Evolutionary conservation across 1,140 invertebrate species (phyloP).

Genomic region (Cydia amplana): DNA sequence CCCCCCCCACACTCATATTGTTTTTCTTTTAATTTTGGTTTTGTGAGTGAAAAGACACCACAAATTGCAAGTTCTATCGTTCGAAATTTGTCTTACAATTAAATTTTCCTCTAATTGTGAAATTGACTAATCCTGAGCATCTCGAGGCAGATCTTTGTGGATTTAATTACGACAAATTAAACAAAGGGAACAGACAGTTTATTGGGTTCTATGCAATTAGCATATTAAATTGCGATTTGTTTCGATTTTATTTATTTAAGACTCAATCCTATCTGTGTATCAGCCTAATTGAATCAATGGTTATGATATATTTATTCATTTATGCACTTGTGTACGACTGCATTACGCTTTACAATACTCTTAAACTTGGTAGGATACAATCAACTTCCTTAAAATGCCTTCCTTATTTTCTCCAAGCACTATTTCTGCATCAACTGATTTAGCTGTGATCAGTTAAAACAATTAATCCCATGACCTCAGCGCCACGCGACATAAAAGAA

Average conservation of each 20-base stretch:
- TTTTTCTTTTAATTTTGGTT: too few species aligned
- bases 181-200: not conserved
- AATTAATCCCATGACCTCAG: not conserved
- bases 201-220: not conserved
- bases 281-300: too few species aligned
- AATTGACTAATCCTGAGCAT: not conserved
- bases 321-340: too few species aligned
- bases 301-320: too few species aligned
- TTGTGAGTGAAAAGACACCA: too few species aligned
- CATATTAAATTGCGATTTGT: not conserved
- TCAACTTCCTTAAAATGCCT: not conserved
- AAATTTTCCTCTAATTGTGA: slow-evolving; percentile 1
- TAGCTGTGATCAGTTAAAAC: not conserved
- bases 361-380: not conserved
- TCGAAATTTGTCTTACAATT: not conserved
- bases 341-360: not conserved
- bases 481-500: not conserved
- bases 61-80: not conserved
- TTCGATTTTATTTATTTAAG: not conserved
- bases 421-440: not conserved
- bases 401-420: not conserved
- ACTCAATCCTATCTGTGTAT: too few species aligned
- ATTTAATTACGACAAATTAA: not conserved
- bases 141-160: not conserved
- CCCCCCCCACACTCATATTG: too few species aligned